Conservation (phyloP, 2,888 invertebrate genomes). For the Euspilapteryx auroguttella region DNA sequence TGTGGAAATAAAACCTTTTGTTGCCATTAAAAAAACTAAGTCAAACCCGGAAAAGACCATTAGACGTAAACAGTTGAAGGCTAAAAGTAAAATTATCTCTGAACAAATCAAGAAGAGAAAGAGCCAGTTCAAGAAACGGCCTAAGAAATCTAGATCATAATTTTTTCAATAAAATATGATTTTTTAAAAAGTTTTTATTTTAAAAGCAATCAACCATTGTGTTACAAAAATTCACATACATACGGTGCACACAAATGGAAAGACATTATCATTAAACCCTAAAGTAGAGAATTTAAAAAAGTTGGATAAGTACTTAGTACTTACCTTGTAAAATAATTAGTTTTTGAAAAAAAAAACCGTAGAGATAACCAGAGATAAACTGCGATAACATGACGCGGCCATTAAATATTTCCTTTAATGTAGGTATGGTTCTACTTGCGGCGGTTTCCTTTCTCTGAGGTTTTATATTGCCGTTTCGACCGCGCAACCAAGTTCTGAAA, state of each 20-base stretch:
- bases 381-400: neutral
- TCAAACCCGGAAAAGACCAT: slow-evolving; percentile 44
- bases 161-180: slow-evolving; percentile 2
- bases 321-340: neutral
- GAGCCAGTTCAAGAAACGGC: slow-evolving; percentile 29
- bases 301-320: too few species aligned
- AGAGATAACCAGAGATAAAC: neutral
- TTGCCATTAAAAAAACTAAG: slow-evolving; percentile 22
- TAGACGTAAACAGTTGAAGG: slow-evolving; percentile 46
- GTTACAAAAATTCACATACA: too few species aligned
- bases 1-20: slow-evolving; percentile 9
- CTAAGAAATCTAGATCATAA: slow-evolving; percentile 1
- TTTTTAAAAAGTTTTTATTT: slow-evolving; percentile 3
- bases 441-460: too few species aligned
- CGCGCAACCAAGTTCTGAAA: too few species aligned
- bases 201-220: too few species aligned
- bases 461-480: too few species aligned
- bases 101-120: slow-evolving; percentile 49
- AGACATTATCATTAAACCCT: too few species aligned
- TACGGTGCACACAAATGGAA: too few species aligned
- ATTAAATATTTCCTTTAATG: too few species aligned
- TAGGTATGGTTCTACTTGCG: too few species aligned
- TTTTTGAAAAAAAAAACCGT: neutral
- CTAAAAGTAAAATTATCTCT: slow-evolving; percentile 44
- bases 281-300: too few species aligned